Evolutionary conservation across 1,140 invertebrate genomes (phyloP).

Genomic region (Ephestia elutella): DNA sequence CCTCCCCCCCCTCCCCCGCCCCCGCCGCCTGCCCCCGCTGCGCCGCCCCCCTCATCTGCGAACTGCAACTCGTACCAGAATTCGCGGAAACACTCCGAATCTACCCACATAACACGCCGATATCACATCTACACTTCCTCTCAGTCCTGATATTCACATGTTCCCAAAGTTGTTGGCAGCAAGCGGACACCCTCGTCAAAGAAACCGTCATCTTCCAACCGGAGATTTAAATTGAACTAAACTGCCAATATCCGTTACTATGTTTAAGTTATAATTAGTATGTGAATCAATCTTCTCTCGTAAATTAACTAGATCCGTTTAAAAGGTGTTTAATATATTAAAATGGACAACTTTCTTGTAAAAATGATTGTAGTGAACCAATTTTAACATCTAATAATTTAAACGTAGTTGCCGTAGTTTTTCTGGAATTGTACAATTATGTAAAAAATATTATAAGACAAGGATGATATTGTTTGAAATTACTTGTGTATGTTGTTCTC

Average conservation of each 20-base stretch:
- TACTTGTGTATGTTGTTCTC: too few relatives aligned
- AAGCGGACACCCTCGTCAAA: slow-evolving; percentile 78
- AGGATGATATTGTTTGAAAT: slow-evolving; percentile 17
- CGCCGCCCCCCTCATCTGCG: slow-evolving; percentile 81
- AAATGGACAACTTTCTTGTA: too few relatives aligned
- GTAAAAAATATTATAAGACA: too few relatives aligned
- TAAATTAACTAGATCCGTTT: too few relatives aligned
- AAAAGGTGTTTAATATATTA: too few relatives aligned
- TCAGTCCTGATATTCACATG: slow-evolving; percentile 88
- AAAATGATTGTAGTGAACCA: too few relatives aligned
- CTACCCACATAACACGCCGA: slow-evolving; percentile 64
- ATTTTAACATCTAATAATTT: too few relatives aligned
- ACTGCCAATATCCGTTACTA: background rate
- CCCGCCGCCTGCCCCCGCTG: slow-evolving; percentile 80
- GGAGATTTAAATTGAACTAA: slow-evolving; percentile 66
- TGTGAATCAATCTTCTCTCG: too few relatives aligned
- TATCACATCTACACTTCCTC: slow-evolving; percentile 82
- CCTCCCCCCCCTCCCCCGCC: too few relatives aligned
- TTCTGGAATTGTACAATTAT: too few relatives aligned
- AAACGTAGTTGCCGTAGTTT: too few relatives aligned
- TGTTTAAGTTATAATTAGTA: background rate
- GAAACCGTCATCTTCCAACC: slow-evolving; percentile 86
- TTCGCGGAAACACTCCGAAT: slow-evolving; percentile 82
- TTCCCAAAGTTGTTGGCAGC: slow-evolving; percentile 86
- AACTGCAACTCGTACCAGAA: slow-evolving; percentile 87